These are phyloP conservation scores for Scomberomorus guttatus DNA, from an alignment of 2,797 vertebrate species.

Conservation along the genomic window DNA sequence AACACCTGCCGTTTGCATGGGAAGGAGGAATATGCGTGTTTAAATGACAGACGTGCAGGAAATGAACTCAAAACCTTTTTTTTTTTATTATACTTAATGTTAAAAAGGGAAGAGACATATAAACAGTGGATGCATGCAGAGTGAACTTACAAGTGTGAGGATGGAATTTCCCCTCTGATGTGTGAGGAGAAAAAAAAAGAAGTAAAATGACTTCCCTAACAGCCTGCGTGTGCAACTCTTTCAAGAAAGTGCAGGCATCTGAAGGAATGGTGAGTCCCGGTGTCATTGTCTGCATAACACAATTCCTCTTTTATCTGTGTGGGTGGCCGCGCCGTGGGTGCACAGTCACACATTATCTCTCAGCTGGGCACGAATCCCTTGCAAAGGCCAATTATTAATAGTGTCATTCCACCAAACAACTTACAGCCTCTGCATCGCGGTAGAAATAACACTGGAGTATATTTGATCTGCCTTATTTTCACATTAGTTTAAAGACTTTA, in stretches of 20 bases:
- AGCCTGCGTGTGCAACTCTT: conserved; percentile 43
- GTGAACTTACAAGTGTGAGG: conserved; percentile 29
- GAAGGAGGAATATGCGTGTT: conserved; percentile 41
- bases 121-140: conserved; percentile 44
- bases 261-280: conserved; percentile 36
- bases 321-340: conserved; percentile 72
- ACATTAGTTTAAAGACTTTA: conserved; percentile 8
- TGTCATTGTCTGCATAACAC: conserved; percentile 62
- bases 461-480: conserved; percentile 11
- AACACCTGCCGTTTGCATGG: conserved; percentile 64
- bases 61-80: conserved; percentile 35
- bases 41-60: conserved; percentile 49
- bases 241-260: conserved; percentile 50
- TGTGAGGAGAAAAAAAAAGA: not conserved
- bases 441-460: conserved; percentile 3
- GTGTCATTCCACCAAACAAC: conserved; percentile 27
- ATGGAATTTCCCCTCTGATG: conserved; percentile 70
- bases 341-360: conserved; percentile 67
- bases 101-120: conserved; percentile 55
- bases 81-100: conserved; percentile 23
- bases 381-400: conserved; percentile 36
- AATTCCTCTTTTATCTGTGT: conserved; percentile 72
- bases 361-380: conserved; percentile 35
- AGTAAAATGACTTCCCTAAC: conserved; percentile 45
- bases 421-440: conserved; percentile 6